These are phyloP conservation scores for Megaleporinus macrocephalus DNA, from an alignment of 2,113 vertebrate genomes.

Conservation along the genomic window DNA sequence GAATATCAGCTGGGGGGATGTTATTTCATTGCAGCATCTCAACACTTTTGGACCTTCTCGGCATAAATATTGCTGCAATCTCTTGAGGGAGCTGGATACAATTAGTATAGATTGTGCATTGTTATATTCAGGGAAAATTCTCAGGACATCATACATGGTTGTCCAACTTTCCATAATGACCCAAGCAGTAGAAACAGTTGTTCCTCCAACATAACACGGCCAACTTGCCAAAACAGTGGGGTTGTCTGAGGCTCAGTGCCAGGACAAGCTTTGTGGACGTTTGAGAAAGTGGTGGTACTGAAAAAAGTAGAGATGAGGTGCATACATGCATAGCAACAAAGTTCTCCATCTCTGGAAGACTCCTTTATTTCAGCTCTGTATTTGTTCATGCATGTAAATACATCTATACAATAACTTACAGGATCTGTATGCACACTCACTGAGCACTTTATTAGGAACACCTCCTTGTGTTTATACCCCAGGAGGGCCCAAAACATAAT, in stretches of 20 bases:
- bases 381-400: too few species aligned
- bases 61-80: background rate
- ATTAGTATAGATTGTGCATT: background rate
- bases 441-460: too few species aligned
- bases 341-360: too few species aligned
- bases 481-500: too few species aligned
- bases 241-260: background rate
- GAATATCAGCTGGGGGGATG: background rate
- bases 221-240: slow-evolving; percentile 2
- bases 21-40: background rate
- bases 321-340: too few species aligned
- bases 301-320: too few species aligned
- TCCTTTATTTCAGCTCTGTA: too few species aligned
- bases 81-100: background rate
- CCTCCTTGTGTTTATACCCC: too few species aligned
- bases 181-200: background rate
- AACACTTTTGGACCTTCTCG: background rate
- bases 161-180: background rate
- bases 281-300: background rate
- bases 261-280: background rate
- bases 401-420: too few species aligned
- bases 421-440: too few species aligned
- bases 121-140: background rate
- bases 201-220: too few species aligned
- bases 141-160: background rate